Evolutionary conservation across 35 echinoderm and acorn worm genomes (phyloP).

Genomic region (Anneissia japonica): DNA sequence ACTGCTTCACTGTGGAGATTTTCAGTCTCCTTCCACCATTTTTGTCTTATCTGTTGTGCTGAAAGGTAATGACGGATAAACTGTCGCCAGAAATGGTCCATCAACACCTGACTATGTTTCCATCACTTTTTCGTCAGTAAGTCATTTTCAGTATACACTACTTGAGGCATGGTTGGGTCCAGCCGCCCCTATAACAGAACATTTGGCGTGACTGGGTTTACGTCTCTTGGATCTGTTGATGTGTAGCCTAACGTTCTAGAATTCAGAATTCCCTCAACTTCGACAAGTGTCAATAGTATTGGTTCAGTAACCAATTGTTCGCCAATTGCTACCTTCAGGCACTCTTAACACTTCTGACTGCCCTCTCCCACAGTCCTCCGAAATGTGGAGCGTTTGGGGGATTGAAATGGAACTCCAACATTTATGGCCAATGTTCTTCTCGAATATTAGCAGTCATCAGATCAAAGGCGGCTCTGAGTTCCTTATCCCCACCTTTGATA

Average conservation of each 20-base stretch:
- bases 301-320: too few relatives aligned
- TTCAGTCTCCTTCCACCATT: slow-evolving; percentile 14
- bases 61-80: slow-evolving; percentile 17
- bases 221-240: too few relatives aligned
- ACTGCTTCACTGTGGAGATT: slow-evolving; percentile 21
- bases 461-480: too few relatives aligned
- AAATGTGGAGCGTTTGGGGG: slow-evolving; percentile 11
- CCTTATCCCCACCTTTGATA: slow-evolving; percentile 17
- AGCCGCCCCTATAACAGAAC: too few relatives aligned
- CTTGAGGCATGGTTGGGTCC: too few relatives aligned
- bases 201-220: too few relatives aligned
- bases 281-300: too few relatives aligned
- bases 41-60: slow-evolving; percentile 28
- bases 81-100: slow-evolving; percentile 35
- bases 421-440: too few relatives aligned
- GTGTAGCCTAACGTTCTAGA: too few relatives aligned
- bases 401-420: slow-evolving; percentile 5
- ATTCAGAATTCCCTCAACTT: too few relatives aligned
- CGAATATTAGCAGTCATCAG: too few relatives aligned
- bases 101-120: slow-evolving; percentile 30
- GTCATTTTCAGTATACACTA: too few relatives aligned
- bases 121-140: slow-evolving; percentile 17
- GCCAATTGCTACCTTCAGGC: neutral
- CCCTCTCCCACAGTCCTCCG: slow-evolving; percentile 6
- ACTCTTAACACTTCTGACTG: slow-evolving; percentile 11